phyloP scores from a whole-genome alignment of 2,113 vertebrate species.

The Pipa parva region DNA sequence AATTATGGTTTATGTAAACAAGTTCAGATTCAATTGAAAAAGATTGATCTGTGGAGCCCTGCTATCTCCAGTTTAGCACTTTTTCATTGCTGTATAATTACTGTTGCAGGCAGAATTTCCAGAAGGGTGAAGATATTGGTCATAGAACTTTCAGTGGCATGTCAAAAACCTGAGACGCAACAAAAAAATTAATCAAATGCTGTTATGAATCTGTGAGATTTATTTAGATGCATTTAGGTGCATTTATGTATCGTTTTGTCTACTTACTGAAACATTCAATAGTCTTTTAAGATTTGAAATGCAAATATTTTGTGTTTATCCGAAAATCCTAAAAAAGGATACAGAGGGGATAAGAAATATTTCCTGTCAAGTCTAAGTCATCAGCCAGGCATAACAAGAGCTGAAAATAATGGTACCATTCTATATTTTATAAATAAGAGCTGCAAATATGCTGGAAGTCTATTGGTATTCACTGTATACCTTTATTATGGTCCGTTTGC shows the following conservation, averaged over 20 bases:
- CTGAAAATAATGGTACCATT: constrained; percentile 16
- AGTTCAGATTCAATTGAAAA: constrained; percentile 44
- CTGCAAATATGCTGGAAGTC: constrained; percentile 14
- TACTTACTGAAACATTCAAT: constrained; percentile 15
- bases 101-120: constrained; percentile 33
- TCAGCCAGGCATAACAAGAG: constrained; percentile 14
- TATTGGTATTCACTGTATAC: not conserved
- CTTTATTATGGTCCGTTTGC: not conserved
- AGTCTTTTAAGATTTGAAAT: constrained; percentile 30
- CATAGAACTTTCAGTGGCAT: constrained; percentile 34
- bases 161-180: constrained; percentile 41
- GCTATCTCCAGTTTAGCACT: constrained; percentile 43
- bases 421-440: constrained; percentile 27
- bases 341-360: constrained; percentile 15
- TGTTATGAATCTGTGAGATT: constrained; percentile 37
- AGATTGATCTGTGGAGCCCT: constrained; percentile 39
- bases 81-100: constrained; percentile 44
- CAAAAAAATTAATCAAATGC: constrained; percentile 35
- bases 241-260: constrained; percentile 42
- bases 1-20: constrained; percentile 45
- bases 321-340: constrained; percentile 29
- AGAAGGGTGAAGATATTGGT: constrained; percentile 38
- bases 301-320: constrained; percentile 21
- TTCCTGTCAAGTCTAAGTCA: constrained; percentile 28
- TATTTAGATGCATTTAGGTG: constrained; percentile 35